Evolutionary conservation across 2,888 invertebrate genomes (phyloP), one percentile per base, ranked within the genome.

Genomic region (Oscheius sp.): DNA sequence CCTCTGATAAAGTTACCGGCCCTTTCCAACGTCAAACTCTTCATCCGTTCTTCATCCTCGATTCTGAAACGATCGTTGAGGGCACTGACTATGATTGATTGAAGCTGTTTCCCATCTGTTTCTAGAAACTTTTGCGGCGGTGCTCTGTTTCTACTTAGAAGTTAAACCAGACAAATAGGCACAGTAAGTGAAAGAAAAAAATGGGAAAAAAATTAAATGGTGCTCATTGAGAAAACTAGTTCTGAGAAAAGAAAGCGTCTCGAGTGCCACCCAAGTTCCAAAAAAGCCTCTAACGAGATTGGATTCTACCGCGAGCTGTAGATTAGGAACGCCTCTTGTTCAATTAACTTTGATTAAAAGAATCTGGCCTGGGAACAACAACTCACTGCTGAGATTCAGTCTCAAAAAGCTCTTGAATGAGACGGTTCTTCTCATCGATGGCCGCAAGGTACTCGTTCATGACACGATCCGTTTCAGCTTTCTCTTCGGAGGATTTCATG

Each of bases 401-500:
- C 3, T 74, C 76, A 32, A 79, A 77, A 33, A 81, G 63, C 47
- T 78, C 74, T 57, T 80, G 76, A 9, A 80, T 77, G n/a, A 80
- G 71, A 11, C 70, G 71, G 59, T 80, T 76, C 57, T 80, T 81
- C 65, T 62, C 58, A 47, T 85, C 78, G 50, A 85, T 78, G 9
- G 82, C 79, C 29, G 70, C 76, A 58, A 79, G 70, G 55, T 83
- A 83, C 58, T 82, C 73, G 37, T 77, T 76, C 81, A 85, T 85
- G 51, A 85, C 62, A 35, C 75, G 66, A 70, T 86, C 84, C 53
- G 79, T 85, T 55, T 75, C 75, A 32, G 74, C 57, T 70, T 86
- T 87, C 51, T 86, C 85, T 42, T 83, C 82, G 47, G 79, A 79
- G 1, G 82, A 76, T 70, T 79, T 80, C 71, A 66, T 73, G 70